Conservation (phyloP, 2,888 invertebrate genomes). For the Lasius fuliginosus region DNA sequence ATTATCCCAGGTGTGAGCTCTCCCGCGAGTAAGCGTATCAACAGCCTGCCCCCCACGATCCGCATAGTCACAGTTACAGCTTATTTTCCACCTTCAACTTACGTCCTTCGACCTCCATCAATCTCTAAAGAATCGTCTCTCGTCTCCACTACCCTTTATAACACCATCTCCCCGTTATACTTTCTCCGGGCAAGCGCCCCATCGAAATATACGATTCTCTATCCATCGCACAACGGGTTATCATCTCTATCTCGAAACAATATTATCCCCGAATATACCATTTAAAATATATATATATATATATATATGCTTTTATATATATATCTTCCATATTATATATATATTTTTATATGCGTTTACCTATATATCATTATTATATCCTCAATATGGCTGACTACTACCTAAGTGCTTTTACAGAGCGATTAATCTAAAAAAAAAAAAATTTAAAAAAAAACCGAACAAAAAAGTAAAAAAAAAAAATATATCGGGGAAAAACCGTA, state of each 20-base stretch:
- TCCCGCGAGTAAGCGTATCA: slow-evolving; percentile 27
- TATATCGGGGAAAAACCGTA: slow-evolving; percentile 52
- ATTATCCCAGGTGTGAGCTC: background rate
- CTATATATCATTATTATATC: slow-evolving; percentile 81
- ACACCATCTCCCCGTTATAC: slow-evolving; percentile 64
- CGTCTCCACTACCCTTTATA: slow-evolving; percentile 64
- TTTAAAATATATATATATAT: slow-evolving; percentile 83
- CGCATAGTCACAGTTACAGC: slow-evolving; percentile 86
- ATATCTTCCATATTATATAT: slow-evolving; percentile 79
- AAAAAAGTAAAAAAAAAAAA: slow-evolving; percentile 25
- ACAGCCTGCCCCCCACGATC: slow-evolving; percentile 86
- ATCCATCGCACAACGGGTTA: slow-evolving; percentile 56
- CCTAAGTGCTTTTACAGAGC: slow-evolving; percentile 77
- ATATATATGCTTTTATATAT: slow-evolving; percentile 73
- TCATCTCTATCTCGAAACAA: slow-evolving; percentile 71
- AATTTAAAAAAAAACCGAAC: background rate
- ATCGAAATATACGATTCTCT: slow-evolving; percentile 69
- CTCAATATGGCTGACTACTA: slow-evolving; percentile 84
- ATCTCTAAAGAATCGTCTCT: slow-evolving; percentile 54
- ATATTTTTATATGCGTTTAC: slow-evolving; percentile 81
- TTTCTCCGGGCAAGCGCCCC: slow-evolving; percentile 70
- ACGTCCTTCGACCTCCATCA: slow-evolving; percentile 62
- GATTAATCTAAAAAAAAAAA: slow-evolving; percentile 48
- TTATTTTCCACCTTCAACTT: slow-evolving; percentile 81
- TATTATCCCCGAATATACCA: slow-evolving; percentile 80